Percentiles rank a stretch among this genome's conserved stretches.
Evolutionary conservation across 2,113 vertebrate species (phyloP).

Genomic region (Neotoma lepida): DNA sequence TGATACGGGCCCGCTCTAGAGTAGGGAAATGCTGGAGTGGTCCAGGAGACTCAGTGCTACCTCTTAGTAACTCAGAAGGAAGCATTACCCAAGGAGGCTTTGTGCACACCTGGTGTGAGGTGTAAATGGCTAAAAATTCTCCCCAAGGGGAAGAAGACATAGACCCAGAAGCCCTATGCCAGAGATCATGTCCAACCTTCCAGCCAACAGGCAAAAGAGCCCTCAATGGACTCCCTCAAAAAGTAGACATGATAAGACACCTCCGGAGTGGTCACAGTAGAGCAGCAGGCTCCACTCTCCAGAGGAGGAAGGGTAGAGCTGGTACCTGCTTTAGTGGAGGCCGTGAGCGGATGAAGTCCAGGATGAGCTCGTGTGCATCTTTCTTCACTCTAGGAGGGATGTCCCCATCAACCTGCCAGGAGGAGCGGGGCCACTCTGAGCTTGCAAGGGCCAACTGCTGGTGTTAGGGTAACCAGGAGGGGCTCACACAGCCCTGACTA

Average conservation of each 20-base stretch:
- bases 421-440: background rate
- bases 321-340: slow-evolving; percentile 94
- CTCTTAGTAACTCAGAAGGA: background rate
- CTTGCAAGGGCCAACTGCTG: background rate
- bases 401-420: slow-evolving; percentile 91
- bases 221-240: background rate
- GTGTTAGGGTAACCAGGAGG: background rate
- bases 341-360: slow-evolving; percentile 96
- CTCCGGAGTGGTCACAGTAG: background rate
- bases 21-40: background rate
- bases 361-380: slow-evolving; percentile 93
- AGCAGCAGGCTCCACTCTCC: no score
- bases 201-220: background rate
- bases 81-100: background rate
- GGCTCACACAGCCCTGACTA: background rate
- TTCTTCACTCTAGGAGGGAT: slow-evolving; percentile 94
- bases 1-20: fast-evolving
- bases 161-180: no score
- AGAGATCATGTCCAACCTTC: background rate
- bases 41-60: background rate
- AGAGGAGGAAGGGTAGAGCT: fast-evolving
- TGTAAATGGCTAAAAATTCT: no score
- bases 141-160: background rate
- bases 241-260: background rate
- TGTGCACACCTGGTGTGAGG: background rate